phyloP scores from a whole-genome alignment of 2,113 vertebrate genomes.

The Forbesichthys agassizii region DNA sequence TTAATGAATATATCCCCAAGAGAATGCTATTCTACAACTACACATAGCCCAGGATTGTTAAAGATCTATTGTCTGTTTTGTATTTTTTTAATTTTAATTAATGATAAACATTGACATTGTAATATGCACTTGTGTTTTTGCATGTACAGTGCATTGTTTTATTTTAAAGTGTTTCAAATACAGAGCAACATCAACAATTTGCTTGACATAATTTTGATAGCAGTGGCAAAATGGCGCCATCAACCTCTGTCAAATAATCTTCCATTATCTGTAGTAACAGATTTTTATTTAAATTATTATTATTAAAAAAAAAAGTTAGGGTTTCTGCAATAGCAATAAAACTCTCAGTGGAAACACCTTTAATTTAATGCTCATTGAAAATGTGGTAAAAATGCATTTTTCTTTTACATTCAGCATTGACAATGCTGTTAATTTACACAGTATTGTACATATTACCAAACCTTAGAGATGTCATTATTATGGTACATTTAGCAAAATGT shows the following conservation, averaged over 20 bases:
- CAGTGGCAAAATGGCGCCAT: slow-evolving; percentile 53
- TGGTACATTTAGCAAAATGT: slow-evolving; percentile 76
- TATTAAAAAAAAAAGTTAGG: slow-evolving; percentile 61
- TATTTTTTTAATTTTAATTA: slow-evolving; percentile 26
- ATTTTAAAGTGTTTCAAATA: slow-evolving; percentile 53
- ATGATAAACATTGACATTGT: slow-evolving; percentile 54
- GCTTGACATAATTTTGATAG: slow-evolving; percentile 56
- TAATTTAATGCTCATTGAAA: slow-evolving; percentile 66
- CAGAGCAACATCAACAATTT: slow-evolving; percentile 51
- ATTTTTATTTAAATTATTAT: slow-evolving; percentile 38
- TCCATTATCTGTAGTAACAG: slow-evolving; percentile 61
- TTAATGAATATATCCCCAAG: slow-evolving; percentile 72
- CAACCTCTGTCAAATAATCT: slow-evolving; percentile 62
- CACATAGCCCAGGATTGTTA: slow-evolving; percentile 66
- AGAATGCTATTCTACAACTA: slow-evolving; percentile 74
- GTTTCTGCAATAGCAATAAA: slow-evolving; percentile 85
- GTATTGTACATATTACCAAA: slow-evolving; percentile 78
- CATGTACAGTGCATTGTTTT: slow-evolving; percentile 72
- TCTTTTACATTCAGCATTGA: slow-evolving; percentile 64
- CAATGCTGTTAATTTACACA: slow-evolving; percentile 59
- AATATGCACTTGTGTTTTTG: slow-evolving; percentile 71
- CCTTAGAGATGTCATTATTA: slow-evolving; percentile 76
- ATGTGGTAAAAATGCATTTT: slow-evolving; percentile 44
- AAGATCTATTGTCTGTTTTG: slow-evolving; percentile 47
- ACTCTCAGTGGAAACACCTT: slow-evolving; percentile 76